A percentile compares a stretch with the other conserved stretches of the same genome.
Conservation (phyloP, 2,888 invertebrate genomes). For the Ariolimax columbianus region DNA sequence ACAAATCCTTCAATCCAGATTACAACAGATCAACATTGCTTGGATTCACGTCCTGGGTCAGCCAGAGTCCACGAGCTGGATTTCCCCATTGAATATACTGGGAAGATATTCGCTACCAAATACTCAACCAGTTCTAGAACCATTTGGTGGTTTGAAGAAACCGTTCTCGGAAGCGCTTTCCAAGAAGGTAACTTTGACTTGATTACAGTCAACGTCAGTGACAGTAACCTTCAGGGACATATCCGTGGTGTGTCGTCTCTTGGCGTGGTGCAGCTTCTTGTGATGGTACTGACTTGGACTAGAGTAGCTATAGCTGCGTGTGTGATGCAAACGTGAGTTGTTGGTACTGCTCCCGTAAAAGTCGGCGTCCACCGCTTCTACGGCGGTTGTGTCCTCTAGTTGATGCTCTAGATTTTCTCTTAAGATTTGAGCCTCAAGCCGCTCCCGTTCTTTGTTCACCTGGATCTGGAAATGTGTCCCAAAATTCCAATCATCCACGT, state of each 20-base stretch:
- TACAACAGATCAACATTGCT: neutral
- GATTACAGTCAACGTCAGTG: slow-evolving; percentile 70
- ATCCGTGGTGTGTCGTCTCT: slow-evolving; percentile 43
- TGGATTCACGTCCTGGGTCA: neutral
- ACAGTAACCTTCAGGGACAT: slow-evolving; percentile 59
- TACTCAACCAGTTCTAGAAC: neutral
- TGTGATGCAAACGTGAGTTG: neutral
- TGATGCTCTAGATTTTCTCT: slow-evolving; percentile 25
- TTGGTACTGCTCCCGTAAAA: neutral
- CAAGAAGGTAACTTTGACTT: slow-evolving; percentile 68
- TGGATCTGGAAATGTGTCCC: slow-evolving; percentile 35
- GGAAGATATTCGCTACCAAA: neutral
- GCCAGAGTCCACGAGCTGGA: neutral
- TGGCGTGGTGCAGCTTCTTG: slow-evolving; percentile 53
- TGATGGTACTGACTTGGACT: slow-evolving; percentile 40
- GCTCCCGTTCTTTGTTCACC: slow-evolving; percentile 38
- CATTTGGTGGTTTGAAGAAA: slow-evolving; percentile 62
- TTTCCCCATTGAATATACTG: neutral
- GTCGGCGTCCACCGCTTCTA: neutral
- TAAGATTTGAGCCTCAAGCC: slow-evolving; percentile 41
- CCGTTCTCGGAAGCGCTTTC: slow-evolving; percentile 70
- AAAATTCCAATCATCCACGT: slow-evolving; percentile 44
- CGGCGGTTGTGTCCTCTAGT: neutral
- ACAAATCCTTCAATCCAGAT: neutral
- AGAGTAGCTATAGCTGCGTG: slow-evolving; percentile 32